These are phyloP conservation scores for Metellina segmentata DNA, from an alignment of 2,888 invertebrate species.

Conservation along the genomic window DNA sequence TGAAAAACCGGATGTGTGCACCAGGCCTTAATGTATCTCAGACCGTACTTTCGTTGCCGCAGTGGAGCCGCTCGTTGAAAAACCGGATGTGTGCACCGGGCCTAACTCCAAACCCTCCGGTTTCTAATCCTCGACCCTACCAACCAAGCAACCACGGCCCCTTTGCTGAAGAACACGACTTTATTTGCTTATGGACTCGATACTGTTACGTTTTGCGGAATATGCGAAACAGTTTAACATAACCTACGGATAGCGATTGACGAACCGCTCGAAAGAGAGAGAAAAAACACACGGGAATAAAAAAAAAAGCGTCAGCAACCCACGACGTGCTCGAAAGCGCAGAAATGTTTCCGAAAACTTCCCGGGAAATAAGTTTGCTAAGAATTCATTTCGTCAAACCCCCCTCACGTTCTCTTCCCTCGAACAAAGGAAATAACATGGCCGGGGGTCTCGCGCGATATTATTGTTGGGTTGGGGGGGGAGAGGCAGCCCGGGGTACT, in stretches of 20 bases:
- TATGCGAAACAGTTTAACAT: neutral
- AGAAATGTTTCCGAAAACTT: conserved; percentile 48
- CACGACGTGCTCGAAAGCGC: conserved; percentile 1
- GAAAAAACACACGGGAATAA: neutral
- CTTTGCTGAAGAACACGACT: too few species aligned
- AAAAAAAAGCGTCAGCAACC: neutral
- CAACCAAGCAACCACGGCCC: too few species aligned
- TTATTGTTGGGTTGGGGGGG: conserved; percentile 63
- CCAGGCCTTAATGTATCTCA: too few species aligned
- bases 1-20: too few species aligned
- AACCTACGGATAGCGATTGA: neutral
- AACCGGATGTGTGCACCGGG: too few species aligned
- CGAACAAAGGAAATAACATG: conserved; percentile 63
- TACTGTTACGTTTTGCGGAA: too few species aligned
- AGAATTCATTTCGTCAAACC: conserved; percentile 68
- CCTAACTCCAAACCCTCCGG: too few species aligned
- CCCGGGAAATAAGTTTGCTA: conserved; percentile 69
- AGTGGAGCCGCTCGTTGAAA: too few species aligned
- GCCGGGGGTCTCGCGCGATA: conserved; percentile 67
- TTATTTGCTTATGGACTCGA: too few species aligned
- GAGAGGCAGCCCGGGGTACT: neutral
- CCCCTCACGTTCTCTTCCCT: conserved; percentile 9
- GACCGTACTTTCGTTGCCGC: too few species aligned
- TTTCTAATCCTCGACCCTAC: too few species aligned
- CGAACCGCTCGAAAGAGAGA: neutral